A percentile compares a stretch with the other conserved stretches of the same genome.
phyloP scores from a whole-genome alignment of 2,797 vertebrate species.

The Oceanodroma leucorhoa region DNA sequence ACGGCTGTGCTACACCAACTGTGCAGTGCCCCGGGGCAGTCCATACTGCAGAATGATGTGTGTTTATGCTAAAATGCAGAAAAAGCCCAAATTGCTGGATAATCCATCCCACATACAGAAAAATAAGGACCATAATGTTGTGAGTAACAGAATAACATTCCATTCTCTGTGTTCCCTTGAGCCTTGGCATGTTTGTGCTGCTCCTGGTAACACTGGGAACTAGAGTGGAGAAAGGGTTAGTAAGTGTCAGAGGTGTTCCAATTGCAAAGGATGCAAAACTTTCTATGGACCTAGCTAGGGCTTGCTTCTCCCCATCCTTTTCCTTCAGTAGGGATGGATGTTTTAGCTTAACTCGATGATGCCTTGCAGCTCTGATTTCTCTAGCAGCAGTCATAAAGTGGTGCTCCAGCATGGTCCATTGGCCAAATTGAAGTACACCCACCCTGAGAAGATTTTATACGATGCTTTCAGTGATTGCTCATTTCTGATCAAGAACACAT shows the following conservation, averaged over 20 bases:
- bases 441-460: background rate
- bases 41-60: background rate
- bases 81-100: background rate
- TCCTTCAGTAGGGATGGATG: background rate
- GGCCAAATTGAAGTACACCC: background rate
- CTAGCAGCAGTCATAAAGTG: background rate
- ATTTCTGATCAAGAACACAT: constrained; percentile 10
- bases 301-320: background rate
- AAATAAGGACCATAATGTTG: background rate
- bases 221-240: background rate
- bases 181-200: background rate
- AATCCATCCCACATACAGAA: background rate
- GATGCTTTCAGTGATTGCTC: background rate
- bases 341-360: background rate
- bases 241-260: background rate
- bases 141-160: background rate
- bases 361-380: background rate
- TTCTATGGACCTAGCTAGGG: background rate
- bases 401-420: background rate
- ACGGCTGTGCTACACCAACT: background rate
- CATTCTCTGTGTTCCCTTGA: background rate
- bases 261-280: background rate
- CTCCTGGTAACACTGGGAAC: background rate
- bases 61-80: background rate
- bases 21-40: fast-evolving